Conservation (phyloP, 2,797 vertebrate species). For the Rhadinocentrus ornatus region DNA sequence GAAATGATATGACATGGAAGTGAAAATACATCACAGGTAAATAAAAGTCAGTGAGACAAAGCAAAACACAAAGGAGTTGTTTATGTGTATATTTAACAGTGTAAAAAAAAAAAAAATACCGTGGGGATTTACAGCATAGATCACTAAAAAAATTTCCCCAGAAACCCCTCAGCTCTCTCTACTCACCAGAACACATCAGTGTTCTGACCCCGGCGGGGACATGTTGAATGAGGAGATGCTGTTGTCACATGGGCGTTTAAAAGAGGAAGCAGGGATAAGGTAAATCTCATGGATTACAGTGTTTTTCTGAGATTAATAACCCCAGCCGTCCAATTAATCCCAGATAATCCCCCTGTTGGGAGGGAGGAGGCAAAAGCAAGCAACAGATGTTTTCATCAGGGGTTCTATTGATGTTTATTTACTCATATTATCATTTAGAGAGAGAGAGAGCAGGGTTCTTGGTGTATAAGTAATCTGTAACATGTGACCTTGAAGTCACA, state of each 20-base stretch:
- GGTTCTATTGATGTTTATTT: constrained; percentile 45
- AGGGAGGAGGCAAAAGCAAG: constrained; percentile 21
- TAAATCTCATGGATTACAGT: constrained; percentile 71
- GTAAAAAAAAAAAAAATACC: not conserved
- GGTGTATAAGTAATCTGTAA: not conserved
- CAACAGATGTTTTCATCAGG: constrained; percentile 44
- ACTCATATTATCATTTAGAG: constrained; percentile 34
- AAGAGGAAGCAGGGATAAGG: constrained; percentile 57
- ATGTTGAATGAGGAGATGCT: constrained; percentile 41
- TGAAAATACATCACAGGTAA: constrained; percentile 23
- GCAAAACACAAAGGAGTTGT: not conserved
- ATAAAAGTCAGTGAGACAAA: not conserved
- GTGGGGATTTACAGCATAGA: not conserved
- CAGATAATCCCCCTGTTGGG: constrained; percentile 61
- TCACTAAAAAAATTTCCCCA: constrained; percentile 28
- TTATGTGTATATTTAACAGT: not conserved
- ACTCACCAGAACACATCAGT: constrained; percentile 6
- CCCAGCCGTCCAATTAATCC: constrained; percentile 71
- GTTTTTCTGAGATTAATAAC: constrained; percentile 69
- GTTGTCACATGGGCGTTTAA: constrained; percentile 56
- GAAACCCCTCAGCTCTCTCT: constrained; percentile 28
- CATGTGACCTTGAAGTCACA: constrained; percentile 4
- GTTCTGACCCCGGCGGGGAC: constrained; percentile 20
- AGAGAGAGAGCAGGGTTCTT: not conserved
- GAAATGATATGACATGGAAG: constrained; percentile 21